Evolutionary conservation across 2,888 invertebrate genomes (phyloP).

Genomic region (Kryphioiulus occultus): DNA sequence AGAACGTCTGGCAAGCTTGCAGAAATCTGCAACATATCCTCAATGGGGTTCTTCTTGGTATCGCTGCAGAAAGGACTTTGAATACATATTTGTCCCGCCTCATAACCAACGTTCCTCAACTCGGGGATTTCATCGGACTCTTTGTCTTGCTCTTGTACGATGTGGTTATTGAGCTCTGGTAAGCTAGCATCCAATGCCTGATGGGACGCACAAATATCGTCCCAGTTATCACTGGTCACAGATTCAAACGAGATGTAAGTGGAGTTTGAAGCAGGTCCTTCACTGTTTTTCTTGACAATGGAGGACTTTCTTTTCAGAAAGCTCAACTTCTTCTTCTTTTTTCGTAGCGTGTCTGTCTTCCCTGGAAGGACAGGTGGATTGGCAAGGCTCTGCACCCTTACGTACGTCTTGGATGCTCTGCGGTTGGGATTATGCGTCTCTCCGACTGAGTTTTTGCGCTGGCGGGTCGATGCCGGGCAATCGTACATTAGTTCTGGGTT

Average conservation of each 20-base stretch:
- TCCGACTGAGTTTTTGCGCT: neutral
- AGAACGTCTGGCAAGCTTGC: slow-evolving; percentile 13
- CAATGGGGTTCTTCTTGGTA: neutral
- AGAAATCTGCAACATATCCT: neutral
- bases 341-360: neutral
- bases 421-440: neutral
- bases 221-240: slow-evolving; percentile 14
- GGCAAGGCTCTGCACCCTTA: neutral
- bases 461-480: neutral
- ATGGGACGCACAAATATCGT: neutral
- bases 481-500: slow-evolving; percentile 47
- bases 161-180: neutral
- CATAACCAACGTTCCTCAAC: neutral
- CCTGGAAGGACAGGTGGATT: neutral
- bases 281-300: neutral
- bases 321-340: neutral
- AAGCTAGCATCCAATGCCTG: neutral
- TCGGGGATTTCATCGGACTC: neutral
- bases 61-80: neutral
- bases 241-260: slow-evolving; percentile 42
- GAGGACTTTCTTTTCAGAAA: slow-evolving; percentile 46
- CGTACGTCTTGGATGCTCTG: slow-evolving; percentile 43
- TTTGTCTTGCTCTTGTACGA: neutral
- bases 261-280: neutral
- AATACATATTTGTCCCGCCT: neutral